Evolutionary conservation across 2,113 vertebrate species (phyloP), one percentile per base, ranked within the genome.

Genomic region (Epinephelus lanceolatus): DNA sequence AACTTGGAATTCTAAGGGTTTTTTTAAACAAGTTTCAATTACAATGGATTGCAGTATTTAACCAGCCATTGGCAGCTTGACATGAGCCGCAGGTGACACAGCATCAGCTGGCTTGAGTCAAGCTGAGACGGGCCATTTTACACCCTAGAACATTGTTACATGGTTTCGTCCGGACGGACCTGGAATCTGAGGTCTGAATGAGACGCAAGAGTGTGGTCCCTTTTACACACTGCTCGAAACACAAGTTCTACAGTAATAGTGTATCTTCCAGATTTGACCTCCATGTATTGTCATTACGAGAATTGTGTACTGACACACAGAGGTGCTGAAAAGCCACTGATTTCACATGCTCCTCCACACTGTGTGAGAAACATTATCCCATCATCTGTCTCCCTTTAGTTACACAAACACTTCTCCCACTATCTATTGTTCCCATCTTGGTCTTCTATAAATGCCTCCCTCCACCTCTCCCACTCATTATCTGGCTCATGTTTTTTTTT

Each of bases 381-480:
- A 52, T 82, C 80, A 74, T 84, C 81, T 63, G 8, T 79, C 68
- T 85, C 45, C 49, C 77, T 86, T 84, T 65, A 88, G 66, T 85
- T 76, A 33, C 77, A 89, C 91, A 86, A 88, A 88, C 83, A 87
- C 72, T 56, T 88, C 88, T 79, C 78, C 89, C 76, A 80, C 85
- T 66, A 37, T 71, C 62, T 78, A 63, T 90, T 86, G 75, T 85
- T 78, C 76, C 73, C 72, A 17, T 74, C 56, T 75, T 59, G 9
- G 19, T 74, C 71, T 84, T 67, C 81, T 91, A 75, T 84, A 91
- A 93, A 90, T 84, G 78, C 82, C 83, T 88, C 60, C 25, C 78
- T 88, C 83, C 68, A 60, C 77, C 80, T 81, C 88, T 84, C 91
- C 90, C 88, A 92, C 91, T 91, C 89, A 80, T 79, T 92, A 91